These are phyloP conservation scores for Nesoenas mayeri DNA, from an alignment of 2,113 vertebrate genomes.

Conservation along the genomic window DNA sequence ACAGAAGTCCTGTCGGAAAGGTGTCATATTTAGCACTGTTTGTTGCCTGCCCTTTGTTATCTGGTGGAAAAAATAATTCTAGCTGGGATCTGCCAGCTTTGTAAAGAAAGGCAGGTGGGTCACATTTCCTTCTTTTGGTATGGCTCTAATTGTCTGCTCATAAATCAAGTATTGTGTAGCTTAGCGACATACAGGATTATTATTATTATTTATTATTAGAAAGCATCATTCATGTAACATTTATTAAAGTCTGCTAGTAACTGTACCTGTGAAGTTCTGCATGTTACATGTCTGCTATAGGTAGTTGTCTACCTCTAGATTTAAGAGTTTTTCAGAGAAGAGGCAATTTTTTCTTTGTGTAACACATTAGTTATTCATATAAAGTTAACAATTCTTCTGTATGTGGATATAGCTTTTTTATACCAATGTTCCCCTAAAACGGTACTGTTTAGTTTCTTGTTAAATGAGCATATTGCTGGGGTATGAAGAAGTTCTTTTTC, in stretches of 20 bases:
- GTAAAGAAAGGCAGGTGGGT: neutral
- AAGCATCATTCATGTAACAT: neutral
- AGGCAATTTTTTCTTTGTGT: neutral
- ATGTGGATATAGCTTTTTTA: neutral
- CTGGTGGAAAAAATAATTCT: neutral
- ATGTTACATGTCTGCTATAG: neutral
- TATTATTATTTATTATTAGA: neutral
- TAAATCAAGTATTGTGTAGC: neutral
- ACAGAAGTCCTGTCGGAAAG: neutral
- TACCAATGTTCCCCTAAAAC: neutral
- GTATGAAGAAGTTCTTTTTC: neutral
- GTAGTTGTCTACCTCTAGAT: neutral
- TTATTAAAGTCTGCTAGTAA: neutral
- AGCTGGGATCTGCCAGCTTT: neutral
- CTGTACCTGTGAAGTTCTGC: neutral
- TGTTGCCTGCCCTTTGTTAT: neutral
- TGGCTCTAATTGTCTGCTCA: neutral
- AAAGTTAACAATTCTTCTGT: fast-evolving
- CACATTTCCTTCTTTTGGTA: neutral
- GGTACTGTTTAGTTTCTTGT: neutral
- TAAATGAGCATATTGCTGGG: neutral
- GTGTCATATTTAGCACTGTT: neutral
- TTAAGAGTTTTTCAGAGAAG: neutral
- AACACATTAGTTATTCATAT: fast-evolving
- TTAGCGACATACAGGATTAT: neutral